phyloP scores from a whole-genome alignment of 2,113 vertebrate species.

The Laticauda colubrina region DNA sequence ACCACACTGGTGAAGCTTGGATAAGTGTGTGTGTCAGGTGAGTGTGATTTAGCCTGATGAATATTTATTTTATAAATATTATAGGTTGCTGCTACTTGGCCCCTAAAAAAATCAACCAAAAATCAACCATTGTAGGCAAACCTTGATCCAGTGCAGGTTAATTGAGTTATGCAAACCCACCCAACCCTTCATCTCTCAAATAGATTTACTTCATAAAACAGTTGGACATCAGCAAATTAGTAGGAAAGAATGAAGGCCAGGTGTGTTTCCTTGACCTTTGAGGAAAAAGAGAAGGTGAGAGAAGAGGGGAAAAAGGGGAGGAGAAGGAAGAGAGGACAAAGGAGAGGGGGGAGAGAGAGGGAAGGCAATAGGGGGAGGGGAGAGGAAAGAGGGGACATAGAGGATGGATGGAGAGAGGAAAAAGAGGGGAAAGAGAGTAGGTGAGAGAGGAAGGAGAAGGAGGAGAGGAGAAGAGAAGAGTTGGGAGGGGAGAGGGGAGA shows the following conservation, averaged over 20 bases:
- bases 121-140: not conserved
- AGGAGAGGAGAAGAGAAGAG: slow-evolving; percentile 8
- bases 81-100: not conserved
- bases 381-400: not conserved
- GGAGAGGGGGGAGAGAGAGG: not conserved
- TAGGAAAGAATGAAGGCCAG: not conserved
- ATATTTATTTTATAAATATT: not conserved
- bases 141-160: not conserved
- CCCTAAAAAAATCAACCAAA: not conserved
- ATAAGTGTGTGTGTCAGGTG: too few species aligned
- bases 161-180: not conserved
- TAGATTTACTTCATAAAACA: not conserved
- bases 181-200: not conserved
- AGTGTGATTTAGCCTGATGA: not conserved
- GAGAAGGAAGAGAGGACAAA: fast-evolving
- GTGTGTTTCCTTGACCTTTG: not conserved
- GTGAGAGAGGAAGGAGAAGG: not conserved
- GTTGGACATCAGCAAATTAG: not conserved
- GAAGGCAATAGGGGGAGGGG: not conserved
- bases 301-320: not conserved
- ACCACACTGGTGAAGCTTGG: not conserved
- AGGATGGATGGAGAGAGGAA: slow-evolving; percentile 23
- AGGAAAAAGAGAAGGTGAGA: too few species aligned
- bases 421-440: not conserved
- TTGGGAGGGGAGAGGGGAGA: slow-evolving; percentile 5